phyloP scores from a whole-genome alignment of 37 sponge, comb jelly and placozoan species.

The Crambe crambe region DNA sequence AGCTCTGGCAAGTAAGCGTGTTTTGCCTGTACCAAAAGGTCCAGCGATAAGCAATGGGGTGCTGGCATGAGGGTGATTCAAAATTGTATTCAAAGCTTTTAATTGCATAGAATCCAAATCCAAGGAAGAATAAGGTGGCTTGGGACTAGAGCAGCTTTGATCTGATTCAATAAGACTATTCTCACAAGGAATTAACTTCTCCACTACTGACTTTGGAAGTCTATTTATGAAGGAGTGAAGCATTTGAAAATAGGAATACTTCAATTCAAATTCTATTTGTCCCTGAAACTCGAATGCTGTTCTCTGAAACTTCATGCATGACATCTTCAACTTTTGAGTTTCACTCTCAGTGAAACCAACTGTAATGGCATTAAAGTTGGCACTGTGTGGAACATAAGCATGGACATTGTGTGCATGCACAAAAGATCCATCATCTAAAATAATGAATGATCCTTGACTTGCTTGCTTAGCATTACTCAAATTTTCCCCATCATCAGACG shows the following conservation, averaged over 20 bases:
- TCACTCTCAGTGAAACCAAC: not conserved
- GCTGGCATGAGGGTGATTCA: slow-evolving; percentile 11
- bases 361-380: not conserved
- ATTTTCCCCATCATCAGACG: slow-evolving; percentile 30
- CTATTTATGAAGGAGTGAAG: slow-evolving; percentile 19
- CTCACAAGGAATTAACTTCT: too few species aligned
- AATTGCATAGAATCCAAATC: slow-evolving; percentile 30
- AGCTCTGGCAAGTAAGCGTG: slow-evolving; percentile 63
- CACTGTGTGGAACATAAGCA: not conserved
- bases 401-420: slow-evolving; percentile 5
- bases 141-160: too few species aligned
- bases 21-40: slow-evolving; percentile 82
- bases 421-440: not conserved
- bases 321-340: not conserved
- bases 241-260: slow-evolving; percentile 53
- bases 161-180: too few species aligned
- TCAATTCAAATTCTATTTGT: slow-evolving; percentile 46
- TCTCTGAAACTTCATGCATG: too few species aligned
- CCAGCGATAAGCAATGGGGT: slow-evolving; percentile 52
- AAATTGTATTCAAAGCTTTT: slow-evolving; percentile 21
- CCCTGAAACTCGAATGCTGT: too few species aligned
- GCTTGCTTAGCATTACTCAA: slow-evolving; percentile 53
- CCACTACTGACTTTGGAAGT: not conserved
- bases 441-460: slow-evolving; percentile 35
- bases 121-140: not conserved